Evolutionary conservation across 2,888 invertebrate species (phyloP), one percentile per base, ranked within the genome.

Genomic region (Alsophila aescularia): DNA sequence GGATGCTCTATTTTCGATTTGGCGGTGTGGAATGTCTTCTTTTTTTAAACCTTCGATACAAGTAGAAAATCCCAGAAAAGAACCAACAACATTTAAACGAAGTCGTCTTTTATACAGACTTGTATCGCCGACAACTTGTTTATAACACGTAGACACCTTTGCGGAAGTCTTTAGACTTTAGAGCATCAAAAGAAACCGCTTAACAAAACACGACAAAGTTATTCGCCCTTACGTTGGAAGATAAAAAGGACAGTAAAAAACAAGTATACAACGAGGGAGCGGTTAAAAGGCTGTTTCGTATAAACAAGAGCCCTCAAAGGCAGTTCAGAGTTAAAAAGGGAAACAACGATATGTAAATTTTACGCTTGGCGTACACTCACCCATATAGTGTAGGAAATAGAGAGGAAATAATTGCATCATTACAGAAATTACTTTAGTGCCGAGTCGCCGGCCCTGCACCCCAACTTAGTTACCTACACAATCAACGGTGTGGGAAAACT

Each of bases 391-490:
- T 67, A 64, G 73, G 64, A 74, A 78, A 75, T 73, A 72, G 73
- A 70, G 72, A 68, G 74, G 70, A 79, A 80, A 80, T 83, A 85
- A 85, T 84, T 83, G 81, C 79, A 63, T 79, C 79, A 81, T 86
- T 84, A 84, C 73, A 77, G 73, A 75, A 83, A 83, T 82, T 81
- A 77, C 79, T 73, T 64, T 59, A 64, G 71, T 69, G 70, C 69
- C 67, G 73, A 66, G 60, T 58, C 66, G 58, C 54, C 68, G 65
- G 66, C 61, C 50, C 62, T 60, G 69, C 62, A 70, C 73, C 75
- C 75, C 77, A 73, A 75, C 72, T 76, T 76, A 78, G 77, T 78
- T 60, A 71, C 70, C 77, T 72, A 74, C 70, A 69, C 69, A 74
- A 70, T 72, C 56, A 52, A 52, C 57, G 51, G 47, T 3, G 31